Base-by-base conservation (phyloP, 2,888 invertebrate species). In the Callyntrura guangdongensis region DNA sequence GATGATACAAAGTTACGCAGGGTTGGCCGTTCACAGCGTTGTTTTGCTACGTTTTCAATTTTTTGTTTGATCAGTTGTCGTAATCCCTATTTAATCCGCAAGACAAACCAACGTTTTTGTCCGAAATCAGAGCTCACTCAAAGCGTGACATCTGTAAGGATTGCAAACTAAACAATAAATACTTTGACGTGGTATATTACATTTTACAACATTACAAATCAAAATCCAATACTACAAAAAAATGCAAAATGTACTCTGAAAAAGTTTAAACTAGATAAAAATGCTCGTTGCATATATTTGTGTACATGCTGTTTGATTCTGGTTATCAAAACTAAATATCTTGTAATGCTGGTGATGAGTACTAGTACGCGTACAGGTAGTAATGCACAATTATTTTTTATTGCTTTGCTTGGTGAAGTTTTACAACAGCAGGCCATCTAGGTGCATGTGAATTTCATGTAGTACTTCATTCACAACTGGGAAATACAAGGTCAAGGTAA, bases 401-500 rank as follows among this genome's bases (percentile, higher is more conserved):
- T 79, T 79, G 1, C 59, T 74, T 74, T 22, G 47, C 49, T 20
- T 9, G 8, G 22, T 36, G 14, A 27, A 67, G 22, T 11, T 67
- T 9, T 67, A 20, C 25, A 45, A 45, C n/a, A n/a, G 36, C 36
- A 36, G 36, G 36, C 36, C 2, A 4, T 36, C 36, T 36, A 36
- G n/a, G 2, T 47, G 17, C 17, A 14, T 27, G 74, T 22, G 49
- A 20, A 47, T 5, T 67, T 11, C 14, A n/a, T 47, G n/a, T 49
- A 49, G 17, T 20, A 74, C 22, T 82, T 82, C 81, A 82, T 61
- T 82, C 81, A 82, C 61, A 61, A 82, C 61, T 45, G 61, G 22
- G 64, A 45, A 79, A 53, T 82, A 82, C 47, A 82, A 84, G 85
- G 85, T 85, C 85, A 85, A 85, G 85, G 85, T 85, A 74, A 72